Evolutionary conservation across 1,140 invertebrate genomes (phyloP), one percentile per base, ranked within the genome.

Genomic region (Phymorhynchus buccinoides): DNA sequence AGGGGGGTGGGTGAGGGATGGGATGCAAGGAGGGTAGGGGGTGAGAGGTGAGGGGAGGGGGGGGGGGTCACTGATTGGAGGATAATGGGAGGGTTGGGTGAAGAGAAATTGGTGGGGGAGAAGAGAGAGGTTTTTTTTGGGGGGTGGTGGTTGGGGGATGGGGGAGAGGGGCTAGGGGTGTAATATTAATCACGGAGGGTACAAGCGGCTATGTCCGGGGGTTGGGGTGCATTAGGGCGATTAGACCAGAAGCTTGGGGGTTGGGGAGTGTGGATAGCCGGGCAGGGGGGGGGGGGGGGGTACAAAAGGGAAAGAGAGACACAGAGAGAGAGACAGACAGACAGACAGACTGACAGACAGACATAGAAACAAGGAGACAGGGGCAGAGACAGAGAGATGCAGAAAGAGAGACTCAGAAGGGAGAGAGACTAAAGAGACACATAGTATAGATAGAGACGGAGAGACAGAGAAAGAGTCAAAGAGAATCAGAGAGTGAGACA

Each of bases 151-250:
- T 75, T 75, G 73, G 37, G 37, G 73, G 37, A 75, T 48, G 44
- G 41, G 22, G n/a, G 75, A 22, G 16, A 18, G 41, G 27, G 52
- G 35, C 30, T 27, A 27, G 77, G 7, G 41, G 44, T 56, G 44
- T 79, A 79, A 79, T 52, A 56, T 79, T 79, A 79, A 79, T 79
- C 77, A 79, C n/a, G 32, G 42, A n/a, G n/a, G 9, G 27, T 42
- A 48, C 7, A 6, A 62, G 56, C 22, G 12, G 56, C 56, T 62
- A 12, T 27, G 4, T n/a, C n/a, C n/a, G n/a, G n/a, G n/a, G n/a
- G n/a, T n/a, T 41, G 42, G 4, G 77, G 42, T 79, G 77, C 77
- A 79, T 79, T 79, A 79, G 77, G 27, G 32, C 41, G 44, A 79
- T 79, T 79, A 56, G 27, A 16, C 14, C 41, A 3, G n/a, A 4